Evolutionary conservation across 2,797 vertebrate genomes (phyloP).

Genomic region (Melanitta fusca): DNA sequence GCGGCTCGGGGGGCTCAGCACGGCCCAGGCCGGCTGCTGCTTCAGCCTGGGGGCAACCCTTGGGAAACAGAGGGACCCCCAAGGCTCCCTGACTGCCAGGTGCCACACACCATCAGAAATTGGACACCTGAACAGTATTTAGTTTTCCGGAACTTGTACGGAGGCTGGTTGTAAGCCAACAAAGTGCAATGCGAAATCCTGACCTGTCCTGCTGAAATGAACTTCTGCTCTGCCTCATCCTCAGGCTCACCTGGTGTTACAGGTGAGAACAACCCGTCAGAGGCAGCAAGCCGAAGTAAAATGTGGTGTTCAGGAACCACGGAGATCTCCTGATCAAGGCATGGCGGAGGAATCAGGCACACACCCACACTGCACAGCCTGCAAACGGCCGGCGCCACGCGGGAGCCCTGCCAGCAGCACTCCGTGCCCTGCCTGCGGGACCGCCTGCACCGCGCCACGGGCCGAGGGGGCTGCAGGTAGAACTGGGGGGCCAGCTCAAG

Average conservation of each 20-base stretch:
- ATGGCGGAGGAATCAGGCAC: rapidly evolving
- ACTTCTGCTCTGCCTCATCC: not conserved
- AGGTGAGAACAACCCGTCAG: not conserved
- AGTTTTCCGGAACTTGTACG: rapidly evolving
- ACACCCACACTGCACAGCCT: rapidly evolving
- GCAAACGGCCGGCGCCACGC: rapidly evolving
- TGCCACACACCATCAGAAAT: rapidly evolving
- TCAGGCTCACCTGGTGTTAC: not conserved
- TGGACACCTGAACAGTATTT: not conserved
- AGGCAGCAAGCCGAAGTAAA: not conserved
- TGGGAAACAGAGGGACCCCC: rapidly evolving
- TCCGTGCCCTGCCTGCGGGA: not conserved
- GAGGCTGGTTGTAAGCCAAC: not conserved
- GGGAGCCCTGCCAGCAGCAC: rapidly evolving
- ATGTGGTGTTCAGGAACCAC: not conserved
- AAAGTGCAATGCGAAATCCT: not conserved
- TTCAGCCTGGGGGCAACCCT: too few species aligned
- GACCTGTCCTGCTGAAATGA: not conserved
- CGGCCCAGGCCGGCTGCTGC: not conserved
- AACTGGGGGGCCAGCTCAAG: not conserved
- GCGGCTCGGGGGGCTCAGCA: rapidly evolving
- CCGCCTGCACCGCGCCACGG: too few species aligned
- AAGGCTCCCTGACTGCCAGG: rapidly evolving
- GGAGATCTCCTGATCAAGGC: not conserved
- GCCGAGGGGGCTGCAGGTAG: not conserved